Conservation (phyloP, 2,888 invertebrate genomes). For the Callyntrura guangdongensis region DNA sequence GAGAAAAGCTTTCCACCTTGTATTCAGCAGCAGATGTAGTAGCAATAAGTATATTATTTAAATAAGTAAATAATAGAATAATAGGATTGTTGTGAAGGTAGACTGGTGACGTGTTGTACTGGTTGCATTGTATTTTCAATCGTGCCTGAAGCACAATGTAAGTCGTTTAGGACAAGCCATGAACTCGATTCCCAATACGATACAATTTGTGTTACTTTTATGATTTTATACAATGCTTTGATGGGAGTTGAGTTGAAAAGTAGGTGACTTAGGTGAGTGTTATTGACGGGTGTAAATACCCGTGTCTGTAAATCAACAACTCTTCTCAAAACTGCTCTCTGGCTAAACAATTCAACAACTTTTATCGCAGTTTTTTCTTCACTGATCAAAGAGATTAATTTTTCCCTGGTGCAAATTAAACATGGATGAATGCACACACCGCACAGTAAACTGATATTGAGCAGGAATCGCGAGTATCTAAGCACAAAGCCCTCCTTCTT, state of each 20-base stretch:
- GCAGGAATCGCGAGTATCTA: too few species aligned
- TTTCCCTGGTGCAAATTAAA: slow-evolving; percentile 59
- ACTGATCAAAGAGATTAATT: slow-evolving; percentile 61
- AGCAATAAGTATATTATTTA: neutral
- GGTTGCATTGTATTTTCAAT: neutral
- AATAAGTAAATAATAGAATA: slow-evolving; percentile 20
- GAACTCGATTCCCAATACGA: neutral
- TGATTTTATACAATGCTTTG: neutral
- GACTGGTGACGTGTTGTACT: too few species aligned
- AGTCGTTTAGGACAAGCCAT: neutral
- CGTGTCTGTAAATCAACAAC: slow-evolving; percentile 32
- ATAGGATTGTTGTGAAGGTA: neutral
- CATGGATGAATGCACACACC: slow-evolving; percentile 1
- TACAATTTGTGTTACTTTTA: neutral
- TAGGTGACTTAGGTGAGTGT: neutral
- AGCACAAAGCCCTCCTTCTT: too few species aligned
- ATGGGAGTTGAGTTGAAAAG: neutral
- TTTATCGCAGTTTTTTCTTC: slow-evolving; percentile 53
- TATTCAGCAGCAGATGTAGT: too few species aligned
- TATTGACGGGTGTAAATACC: slow-evolving; percentile 20
- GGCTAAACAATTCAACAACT: slow-evolving; percentile 30
- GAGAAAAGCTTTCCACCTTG: neutral
- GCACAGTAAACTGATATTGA: slow-evolving; percentile 51
- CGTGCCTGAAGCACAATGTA: too few species aligned
- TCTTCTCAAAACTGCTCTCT: neutral